Evolutionary conservation across 2,113 vertebrate genomes (phyloP), one percentile per base, ranked within the genome.

Genomic region (Danionella cerebrum): DNA sequence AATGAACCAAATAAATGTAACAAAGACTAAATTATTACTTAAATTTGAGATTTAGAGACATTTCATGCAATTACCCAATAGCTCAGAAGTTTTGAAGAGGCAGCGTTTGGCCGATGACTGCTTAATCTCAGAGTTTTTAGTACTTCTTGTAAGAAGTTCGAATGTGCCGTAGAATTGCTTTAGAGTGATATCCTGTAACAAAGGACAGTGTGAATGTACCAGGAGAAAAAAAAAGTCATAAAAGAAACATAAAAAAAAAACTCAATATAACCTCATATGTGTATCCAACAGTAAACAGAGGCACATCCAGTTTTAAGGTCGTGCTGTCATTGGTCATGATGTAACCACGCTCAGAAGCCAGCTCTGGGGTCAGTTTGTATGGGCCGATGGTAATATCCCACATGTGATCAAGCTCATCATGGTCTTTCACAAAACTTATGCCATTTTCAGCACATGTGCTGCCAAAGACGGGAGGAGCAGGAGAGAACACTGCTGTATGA

Each of bases 251-350:
- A n/a, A n/a, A n/a, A n/a, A n/a, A n/a, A n/a, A n/a, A n/a, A n/a
- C 9, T 24, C 4, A 22, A 3, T 12, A 41, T n/a, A 50, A 85
- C 85, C 76, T 73, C 39, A 55, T 85, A 87, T 12, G 35, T 1
- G 33, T 69, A 86, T 29, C 85, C 84, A 1, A n/a, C 1, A 5
- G 81, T 69, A 51, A 76, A 80, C 6, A 86, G 73, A 0, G 86
- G 84, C 16, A 85, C 80, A 5, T 74, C 22, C 3, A 88, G 65
- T 45, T 1, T 45, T 57, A 85, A 69, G 25, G 24, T 69, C 21
- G 68, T 33, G 71, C 73, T 80, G 5, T 79, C 11, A 1, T 83
- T 85, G 25, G 5, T 74, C 75, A 86, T 24, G 31, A 48, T n/a
- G 62, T 87, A 88, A 13, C 83, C 81, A 0, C 29, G 71, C 22